Conservation (phyloP, 2,888 invertebrate species). For the Euspilapteryx auroguttella region DNA sequence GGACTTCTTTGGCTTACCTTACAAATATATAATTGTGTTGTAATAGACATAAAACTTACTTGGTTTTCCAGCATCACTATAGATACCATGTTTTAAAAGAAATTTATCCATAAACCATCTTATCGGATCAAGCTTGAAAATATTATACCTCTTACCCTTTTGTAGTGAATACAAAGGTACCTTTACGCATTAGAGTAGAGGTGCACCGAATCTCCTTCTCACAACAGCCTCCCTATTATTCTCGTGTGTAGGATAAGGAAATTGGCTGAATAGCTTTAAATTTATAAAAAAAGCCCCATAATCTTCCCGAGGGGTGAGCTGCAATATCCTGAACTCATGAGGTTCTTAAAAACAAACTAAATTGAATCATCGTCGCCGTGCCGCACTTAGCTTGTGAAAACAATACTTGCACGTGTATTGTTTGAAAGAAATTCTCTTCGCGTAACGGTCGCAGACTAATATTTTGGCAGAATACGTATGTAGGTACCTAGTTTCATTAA, state of each 20-base stretch:
- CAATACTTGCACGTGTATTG: too few species aligned
- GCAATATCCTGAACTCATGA: constrained; percentile 42
- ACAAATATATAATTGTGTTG: too few species aligned
- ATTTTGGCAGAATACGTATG: too few species aligned
- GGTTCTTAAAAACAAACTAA: constrained; percentile 10
- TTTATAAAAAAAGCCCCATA: constrained; percentile 56
- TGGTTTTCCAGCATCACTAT: too few species aligned
- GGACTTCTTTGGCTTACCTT: too few species aligned
- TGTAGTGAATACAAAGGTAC: constrained; percentile 28
- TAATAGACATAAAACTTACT: too few species aligned
- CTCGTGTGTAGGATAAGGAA: constrained; percentile 55
- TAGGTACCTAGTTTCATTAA: too few species aligned
- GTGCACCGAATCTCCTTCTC: constrained; percentile 48
- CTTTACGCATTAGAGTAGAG: constrained; percentile 49
- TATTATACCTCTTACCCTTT: constrained; percentile 25
- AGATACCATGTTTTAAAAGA: too few species aligned
- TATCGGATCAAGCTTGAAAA: constrained; percentile 23
- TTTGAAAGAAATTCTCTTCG: too few species aligned
- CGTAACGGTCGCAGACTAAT: too few species aligned
- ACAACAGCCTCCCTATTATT: constrained; percentile 56
- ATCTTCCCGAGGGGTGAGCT: constrained; percentile 40
- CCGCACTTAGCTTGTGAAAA: too few species aligned
- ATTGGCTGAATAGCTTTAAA: constrained; percentile 57
- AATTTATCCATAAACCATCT: too few species aligned
- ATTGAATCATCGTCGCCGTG: constrained; percentile 1